phyloP scores from a whole-genome alignment of 1,140 invertebrate genomes.

The Lepeophtheirus salmonis region DNA sequence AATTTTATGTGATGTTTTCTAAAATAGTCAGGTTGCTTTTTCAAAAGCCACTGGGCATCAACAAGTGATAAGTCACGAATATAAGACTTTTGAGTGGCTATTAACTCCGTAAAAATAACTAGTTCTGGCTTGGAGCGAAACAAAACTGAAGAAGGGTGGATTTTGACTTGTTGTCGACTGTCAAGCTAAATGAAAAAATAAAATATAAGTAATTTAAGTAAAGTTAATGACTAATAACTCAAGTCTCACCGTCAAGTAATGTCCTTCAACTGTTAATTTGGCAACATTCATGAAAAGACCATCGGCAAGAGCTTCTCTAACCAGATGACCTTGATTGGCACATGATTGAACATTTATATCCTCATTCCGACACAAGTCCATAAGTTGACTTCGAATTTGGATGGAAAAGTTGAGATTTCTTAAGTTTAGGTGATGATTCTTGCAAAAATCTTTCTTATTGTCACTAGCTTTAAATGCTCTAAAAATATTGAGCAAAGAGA shows the following conservation, averaged over 20 bases:
- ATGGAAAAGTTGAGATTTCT: constrained; percentile 62
- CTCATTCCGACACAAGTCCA: constrained; percentile 47
- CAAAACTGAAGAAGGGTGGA: constrained; percentile 65
- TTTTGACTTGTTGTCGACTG: constrained; percentile 42
- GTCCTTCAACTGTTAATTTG: constrained; percentile 50
- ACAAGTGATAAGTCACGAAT: constrained; percentile 51
- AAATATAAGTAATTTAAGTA: constrained; percentile 17
- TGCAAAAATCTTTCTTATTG: constrained; percentile 68
- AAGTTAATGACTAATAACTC: constrained; percentile 22
- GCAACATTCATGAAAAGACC: constrained; percentile 77
- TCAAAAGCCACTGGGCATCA: constrained; percentile 49
- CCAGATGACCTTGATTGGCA: constrained; percentile 44
- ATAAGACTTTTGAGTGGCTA: constrained; percentile 63
- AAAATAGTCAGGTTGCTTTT: constrained; percentile 30
- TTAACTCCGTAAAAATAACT: constrained; percentile 73
- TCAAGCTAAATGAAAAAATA: constrained; percentile 34
- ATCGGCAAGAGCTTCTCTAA: constrained; percentile 55
- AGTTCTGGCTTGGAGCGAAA: constrained; percentile 49
- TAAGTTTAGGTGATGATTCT: constrained; percentile 66
- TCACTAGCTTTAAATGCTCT: constrained; percentile 48
- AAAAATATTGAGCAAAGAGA: constrained; percentile 73
- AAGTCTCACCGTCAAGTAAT: constrained; percentile 46
- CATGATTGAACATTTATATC: constrained; percentile 49
- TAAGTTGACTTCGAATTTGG: constrained; percentile 62
- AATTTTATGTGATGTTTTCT: constrained; percentile 12